A percentile compares a stretch with the other conserved stretches of the same genome.
These are phyloP conservation scores for Metopia argyrocephala DNA, from an alignment of 2,888 invertebrate genomes.

Conservation along the genomic window DNA sequence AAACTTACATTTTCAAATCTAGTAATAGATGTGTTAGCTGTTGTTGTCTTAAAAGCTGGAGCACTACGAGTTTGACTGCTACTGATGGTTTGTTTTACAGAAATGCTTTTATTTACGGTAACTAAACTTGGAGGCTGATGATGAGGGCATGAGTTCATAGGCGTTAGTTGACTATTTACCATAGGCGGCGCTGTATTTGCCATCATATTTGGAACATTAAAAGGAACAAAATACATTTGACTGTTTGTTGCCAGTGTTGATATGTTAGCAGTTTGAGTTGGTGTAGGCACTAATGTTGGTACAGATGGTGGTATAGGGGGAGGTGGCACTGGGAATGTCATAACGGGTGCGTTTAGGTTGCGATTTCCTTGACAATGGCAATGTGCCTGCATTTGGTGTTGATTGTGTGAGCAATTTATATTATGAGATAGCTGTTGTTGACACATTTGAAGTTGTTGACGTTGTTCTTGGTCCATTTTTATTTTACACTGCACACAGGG, in stretches of 20 bases:
- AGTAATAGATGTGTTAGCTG: conserved; percentile 69
- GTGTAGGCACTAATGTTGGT: conserved; percentile 46
- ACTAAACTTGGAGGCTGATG: conserved; percentile 1
- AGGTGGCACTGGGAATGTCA: conserved; percentile 67
- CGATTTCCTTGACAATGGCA: conserved; percentile 43
- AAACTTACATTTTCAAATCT: conserved; percentile 72
- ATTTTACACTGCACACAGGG: conserved; percentile 67
- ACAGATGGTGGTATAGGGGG: conserved; percentile 67
- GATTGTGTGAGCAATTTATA: conserved; percentile 27
- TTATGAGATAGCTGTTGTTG: conserved; percentile 42
- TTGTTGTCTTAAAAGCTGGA: conserved; percentile 68
- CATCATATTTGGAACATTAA: conserved; percentile 32
- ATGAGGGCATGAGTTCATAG: conserved; percentile 30
- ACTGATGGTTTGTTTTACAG: not conserved
- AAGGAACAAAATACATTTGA: conserved; percentile 53
- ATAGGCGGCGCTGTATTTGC: conserved; percentile 1
- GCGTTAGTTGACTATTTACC: conserved; percentile 2
- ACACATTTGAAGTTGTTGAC: conserved; percentile 51
- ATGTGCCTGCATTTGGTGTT: conserved; percentile 2
- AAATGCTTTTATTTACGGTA: not conserved
- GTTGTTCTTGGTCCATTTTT: conserved; percentile 66
- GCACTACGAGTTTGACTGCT: conserved; percentile 51
- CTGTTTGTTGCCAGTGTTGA: conserved; percentile 9
- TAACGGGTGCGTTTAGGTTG: conserved; percentile 28
- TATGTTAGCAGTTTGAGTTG: not conserved